Base-by-base conservation (phyloP, 2,113 vertebrate genomes). In the Plecotus auritus region DNA sequence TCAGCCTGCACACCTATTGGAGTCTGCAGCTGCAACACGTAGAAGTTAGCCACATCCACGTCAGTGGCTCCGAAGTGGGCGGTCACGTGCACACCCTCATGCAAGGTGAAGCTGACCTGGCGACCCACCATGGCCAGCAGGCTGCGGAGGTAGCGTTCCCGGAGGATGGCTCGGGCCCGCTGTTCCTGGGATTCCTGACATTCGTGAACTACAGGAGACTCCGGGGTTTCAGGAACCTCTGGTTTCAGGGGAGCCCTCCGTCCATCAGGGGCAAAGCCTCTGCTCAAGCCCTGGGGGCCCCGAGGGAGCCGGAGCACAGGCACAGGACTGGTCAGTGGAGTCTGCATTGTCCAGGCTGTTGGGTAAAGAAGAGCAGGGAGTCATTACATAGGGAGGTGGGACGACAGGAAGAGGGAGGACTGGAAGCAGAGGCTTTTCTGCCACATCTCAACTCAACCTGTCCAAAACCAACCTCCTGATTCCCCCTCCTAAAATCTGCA, bases 1-100 rank as follows among this genome's bases (percentile, higher is more conserved):
- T 99, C 99, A 2, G 98, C 99, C 83, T 99, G 99, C 16, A 99
- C 98, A 0, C 99, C 99, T 7, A 99, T 98, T 0, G 99, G 99
- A 0, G 99, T 99, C 93, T 99, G 98, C 84, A 99, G 95, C 88
- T 99, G 98, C 0, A 98, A 99, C 76, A 99, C 99, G 35, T 99
- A 99, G 95, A 99, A 99, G 96, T 99, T 99, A 88, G 99, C 98
- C 37, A 99, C 98, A 4, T 99, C 99, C 5, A 99, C 99, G 93
- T 99, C 99, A 0, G 99, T 98, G 4, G 99, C 98, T 1, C 98
- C 98, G 8, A 99, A 99, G 18, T 90, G 97, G 2, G 99, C 99
- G 0, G 98, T 97, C 85, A 99, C 98, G 0, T 92, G 98, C 74
- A 99, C 99, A 3, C 98, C 98, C 86, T 99, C 99, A 1, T 99